phyloP scores from a whole-genome alignment of 2,113 vertebrate species.

The Macaca nemestrina region DNA sequence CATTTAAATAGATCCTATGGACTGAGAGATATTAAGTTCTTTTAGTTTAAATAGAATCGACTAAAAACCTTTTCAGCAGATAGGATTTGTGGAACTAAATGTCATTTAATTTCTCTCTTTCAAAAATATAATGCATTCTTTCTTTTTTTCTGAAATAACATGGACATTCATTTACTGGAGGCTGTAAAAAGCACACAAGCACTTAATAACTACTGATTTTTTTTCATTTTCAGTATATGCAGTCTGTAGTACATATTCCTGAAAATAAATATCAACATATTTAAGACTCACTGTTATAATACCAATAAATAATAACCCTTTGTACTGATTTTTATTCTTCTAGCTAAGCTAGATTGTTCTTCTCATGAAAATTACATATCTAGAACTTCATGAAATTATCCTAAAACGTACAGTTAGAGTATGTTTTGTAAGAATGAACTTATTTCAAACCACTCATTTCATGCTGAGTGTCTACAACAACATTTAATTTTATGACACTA shows the following conservation, averaged over 20 bases:
- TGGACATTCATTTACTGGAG: conserved; percentile 77
- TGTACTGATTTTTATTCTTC: conserved; percentile 81
- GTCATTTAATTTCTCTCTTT: conserved; percentile 78
- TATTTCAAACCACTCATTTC: conserved; percentile 67
- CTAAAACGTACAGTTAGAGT: conserved; percentile 77
- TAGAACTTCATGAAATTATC: conserved; percentile 78
- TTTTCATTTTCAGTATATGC: conserved; percentile 81
- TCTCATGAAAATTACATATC: conserved; percentile 75
- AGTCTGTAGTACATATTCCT: conserved; percentile 79
- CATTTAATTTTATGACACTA: conserved; percentile 51
- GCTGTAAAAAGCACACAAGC: conserved; percentile 80
- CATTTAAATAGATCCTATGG: conserved; percentile 31
- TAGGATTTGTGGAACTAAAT: conserved; percentile 76
- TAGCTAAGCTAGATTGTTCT: conserved; percentile 74
- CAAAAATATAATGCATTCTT: conserved; percentile 75
- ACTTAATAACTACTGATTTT: conserved; percentile 83
- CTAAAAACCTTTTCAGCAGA: conserved; percentile 75
- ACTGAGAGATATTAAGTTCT: conserved; percentile 37
- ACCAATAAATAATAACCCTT: conserved; percentile 81
- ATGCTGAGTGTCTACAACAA: conserved; percentile 51
- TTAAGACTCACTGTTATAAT: conserved; percentile 79
- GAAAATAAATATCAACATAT: conserved; percentile 81
- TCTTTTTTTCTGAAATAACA: conserved; percentile 76
- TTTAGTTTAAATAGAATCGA: conserved; percentile 41
- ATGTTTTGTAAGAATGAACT: conserved; percentile 67